A percentile compares a stretch with the other conserved stretches of the same genome.
These are phyloP conservation scores for Euzetes globulus DNA, from an alignment of 2,888 invertebrate species.

Conservation along the genomic window DNA sequence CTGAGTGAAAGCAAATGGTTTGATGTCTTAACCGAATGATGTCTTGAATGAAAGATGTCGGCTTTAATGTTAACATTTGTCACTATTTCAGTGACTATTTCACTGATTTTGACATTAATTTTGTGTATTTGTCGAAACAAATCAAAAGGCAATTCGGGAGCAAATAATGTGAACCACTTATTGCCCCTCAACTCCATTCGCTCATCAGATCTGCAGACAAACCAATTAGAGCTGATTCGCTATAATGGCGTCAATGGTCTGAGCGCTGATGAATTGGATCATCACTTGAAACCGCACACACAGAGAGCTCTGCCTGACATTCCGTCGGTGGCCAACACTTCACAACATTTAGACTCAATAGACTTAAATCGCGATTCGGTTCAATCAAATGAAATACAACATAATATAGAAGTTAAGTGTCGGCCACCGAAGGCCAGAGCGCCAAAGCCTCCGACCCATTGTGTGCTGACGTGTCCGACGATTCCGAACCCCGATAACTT, in stretches of 20 bases:
- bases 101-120: background rate
- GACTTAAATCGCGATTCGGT: background rate
- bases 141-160: background rate
- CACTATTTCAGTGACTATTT: background rate
- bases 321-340: constrained; percentile 6
- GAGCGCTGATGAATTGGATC: background rate
- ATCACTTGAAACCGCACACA: background rate
- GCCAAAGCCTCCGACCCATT: background rate
- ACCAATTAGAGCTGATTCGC: background rate
- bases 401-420: background rate
- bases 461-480: background rate
- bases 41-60: background rate
- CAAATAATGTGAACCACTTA: background rate
- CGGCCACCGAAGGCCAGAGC: background rate
- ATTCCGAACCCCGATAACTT: background rate
- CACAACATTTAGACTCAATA: background rate
- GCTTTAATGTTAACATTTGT: background rate
- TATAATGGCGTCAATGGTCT: background rate
- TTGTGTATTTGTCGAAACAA: constrained; percentile 18
- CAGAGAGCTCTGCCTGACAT: constrained; percentile 33
- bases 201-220: background rate
- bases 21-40: background rate
- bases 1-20: background rate
- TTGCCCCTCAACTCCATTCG: background rate
- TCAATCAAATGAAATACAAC: background rate